Evolutionary conservation across 2,797 vertebrate genomes (phyloP).

Genomic region (Hypotaenidia philippensis): DNA sequence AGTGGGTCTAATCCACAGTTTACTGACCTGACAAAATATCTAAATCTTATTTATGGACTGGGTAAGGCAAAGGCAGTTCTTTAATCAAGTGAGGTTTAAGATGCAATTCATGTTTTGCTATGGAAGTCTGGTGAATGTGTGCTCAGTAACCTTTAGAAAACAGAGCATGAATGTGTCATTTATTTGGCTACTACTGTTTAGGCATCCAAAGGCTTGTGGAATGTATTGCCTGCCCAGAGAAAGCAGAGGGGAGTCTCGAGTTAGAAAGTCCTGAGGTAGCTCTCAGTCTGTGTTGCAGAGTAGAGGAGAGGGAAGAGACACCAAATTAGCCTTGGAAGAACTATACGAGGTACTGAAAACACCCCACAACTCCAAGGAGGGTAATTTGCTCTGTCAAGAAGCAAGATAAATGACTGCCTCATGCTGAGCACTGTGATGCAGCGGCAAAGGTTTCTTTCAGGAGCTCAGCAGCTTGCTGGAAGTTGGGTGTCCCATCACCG

Average conservation of each 20-base stretch:
- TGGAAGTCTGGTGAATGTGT: neutral
- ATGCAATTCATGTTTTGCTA: neutral
- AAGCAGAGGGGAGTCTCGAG: neutral
- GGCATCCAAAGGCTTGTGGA: neutral
- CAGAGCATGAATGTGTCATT: neutral
- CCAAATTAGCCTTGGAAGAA: neutral
- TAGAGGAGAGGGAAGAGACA: neutral
- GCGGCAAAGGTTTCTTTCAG: neutral
- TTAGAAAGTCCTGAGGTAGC: neutral
- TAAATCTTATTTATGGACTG: neutral
- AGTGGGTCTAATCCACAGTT: neutral
- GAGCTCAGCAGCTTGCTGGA: neutral
- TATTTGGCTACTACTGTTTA: neutral
- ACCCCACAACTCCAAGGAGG: neutral
- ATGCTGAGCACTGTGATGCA: neutral
- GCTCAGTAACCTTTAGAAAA: neutral
- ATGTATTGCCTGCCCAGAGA: fast-evolving
- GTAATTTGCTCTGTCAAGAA: constrained; percentile 19
- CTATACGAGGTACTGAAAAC: neutral
- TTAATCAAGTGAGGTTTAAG: neutral
- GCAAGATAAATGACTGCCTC: constrained; percentile 34
- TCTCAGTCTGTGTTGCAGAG: neutral
- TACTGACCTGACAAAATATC: neutral
- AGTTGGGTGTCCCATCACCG: neutral
- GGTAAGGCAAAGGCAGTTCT: neutral